These are phyloP conservation scores for Papilio polytes DNA, from an alignment of 1,140 invertebrate genomes.

Conservation along the genomic window DNA sequence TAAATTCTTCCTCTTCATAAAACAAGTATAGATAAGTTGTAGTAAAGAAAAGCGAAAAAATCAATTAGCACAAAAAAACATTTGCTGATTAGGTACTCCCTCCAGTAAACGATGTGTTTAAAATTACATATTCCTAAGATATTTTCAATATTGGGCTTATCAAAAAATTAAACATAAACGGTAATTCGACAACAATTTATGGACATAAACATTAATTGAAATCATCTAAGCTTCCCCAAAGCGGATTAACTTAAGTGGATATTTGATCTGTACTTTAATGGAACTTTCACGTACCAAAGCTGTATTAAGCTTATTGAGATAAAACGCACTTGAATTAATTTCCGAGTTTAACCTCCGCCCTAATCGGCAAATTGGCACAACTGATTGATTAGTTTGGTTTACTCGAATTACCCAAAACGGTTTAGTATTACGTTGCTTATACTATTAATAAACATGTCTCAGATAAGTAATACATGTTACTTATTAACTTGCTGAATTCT, in stretches of 20 bases:
- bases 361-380: slow-evolving; percentile 19
- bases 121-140: neutral
- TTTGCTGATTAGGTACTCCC: no score
- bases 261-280: slow-evolving; percentile 14
- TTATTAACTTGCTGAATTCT: no score
- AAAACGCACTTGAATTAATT: slow-evolving; percentile 18
- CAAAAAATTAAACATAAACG: neutral
- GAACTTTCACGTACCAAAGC: slow-evolving; percentile 14
- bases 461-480: neutral
- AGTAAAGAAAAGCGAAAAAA: no score
- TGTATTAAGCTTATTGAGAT: neutral
- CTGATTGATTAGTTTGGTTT: slow-evolving; percentile 21
- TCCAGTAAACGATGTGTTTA: neutral
- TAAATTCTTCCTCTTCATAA: no score
- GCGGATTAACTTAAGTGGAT: slow-evolving; percentile 15
- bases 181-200: neutral
- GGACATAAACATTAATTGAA: neutral
- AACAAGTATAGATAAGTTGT: no score
- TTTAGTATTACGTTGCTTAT: neutral
- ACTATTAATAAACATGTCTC: neutral
- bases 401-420: neutral
- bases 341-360: neutral
- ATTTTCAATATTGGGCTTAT: neutral
- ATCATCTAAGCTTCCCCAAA: neutral
- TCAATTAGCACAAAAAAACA: no score